These are phyloP conservation scores for Cuniculus paca DNA, from an alignment of 2,797 vertebrate species.

Conservation along the genomic window DNA sequence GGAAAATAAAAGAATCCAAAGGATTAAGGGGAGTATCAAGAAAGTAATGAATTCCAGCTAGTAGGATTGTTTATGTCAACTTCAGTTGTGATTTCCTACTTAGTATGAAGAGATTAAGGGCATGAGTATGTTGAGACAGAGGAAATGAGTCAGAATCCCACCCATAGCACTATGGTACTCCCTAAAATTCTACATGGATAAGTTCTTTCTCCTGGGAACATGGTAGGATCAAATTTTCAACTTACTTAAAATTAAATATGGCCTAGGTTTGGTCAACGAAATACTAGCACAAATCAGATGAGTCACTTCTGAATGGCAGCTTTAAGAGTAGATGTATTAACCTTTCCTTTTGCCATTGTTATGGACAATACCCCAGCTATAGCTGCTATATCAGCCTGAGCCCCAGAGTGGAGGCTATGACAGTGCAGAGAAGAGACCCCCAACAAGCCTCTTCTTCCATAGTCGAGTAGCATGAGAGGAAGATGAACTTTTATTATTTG, in stretches of 20 bases:
- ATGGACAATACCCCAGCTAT: not conserved
- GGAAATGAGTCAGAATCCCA: constrained; percentile 37
- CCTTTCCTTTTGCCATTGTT: constrained; percentile 6
- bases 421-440: not conserved
- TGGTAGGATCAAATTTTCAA: constrained; percentile 57
- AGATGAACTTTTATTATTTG: not conserved
- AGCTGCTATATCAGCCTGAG: not conserved
- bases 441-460: not conserved
- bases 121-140: not conserved
- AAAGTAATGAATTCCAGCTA: not conserved
- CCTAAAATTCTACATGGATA: not conserved
- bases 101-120: constrained; percentile 16
- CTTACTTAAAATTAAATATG: constrained; percentile 55
- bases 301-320: constrained; percentile 27
- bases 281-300: constrained; percentile 41
- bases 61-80: not conserved
- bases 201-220: constrained; percentile 7
- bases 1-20: constrained; percentile 48
- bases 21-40: constrained; percentile 11
- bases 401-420: not conserved
- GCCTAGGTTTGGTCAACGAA: constrained; percentile 53
- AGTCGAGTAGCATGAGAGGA: not conserved
- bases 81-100: constrained; percentile 8
- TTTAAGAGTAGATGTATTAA: not conserved
- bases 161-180: not conserved